Percentiles rank a stretch among this genome's conserved stretches.
Conservation (phyloP, 2,113 vertebrate species). For the Toxotes chatareus region DNA sequence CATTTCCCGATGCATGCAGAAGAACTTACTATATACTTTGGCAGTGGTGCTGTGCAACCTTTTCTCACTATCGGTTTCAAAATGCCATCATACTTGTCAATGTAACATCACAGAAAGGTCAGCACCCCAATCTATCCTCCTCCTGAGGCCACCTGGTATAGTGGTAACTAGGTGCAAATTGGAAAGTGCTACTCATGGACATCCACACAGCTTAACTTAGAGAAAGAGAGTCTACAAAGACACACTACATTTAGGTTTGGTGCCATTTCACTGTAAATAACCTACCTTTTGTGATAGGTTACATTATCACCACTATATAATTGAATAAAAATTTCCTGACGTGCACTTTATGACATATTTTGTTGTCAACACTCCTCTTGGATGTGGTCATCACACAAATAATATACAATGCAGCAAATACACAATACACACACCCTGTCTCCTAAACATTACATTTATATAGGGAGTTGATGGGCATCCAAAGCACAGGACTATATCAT, state of each 20-base stretch:
- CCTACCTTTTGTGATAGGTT: not conserved
- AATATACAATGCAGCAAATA: not conserved
- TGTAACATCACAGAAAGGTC: constrained; percentile 81
- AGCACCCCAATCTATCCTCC: constrained; percentile 79
- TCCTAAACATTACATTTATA: not conserved
- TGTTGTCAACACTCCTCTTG: too few species aligned
- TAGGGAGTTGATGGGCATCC: not conserved
- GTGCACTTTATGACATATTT: not conserved
- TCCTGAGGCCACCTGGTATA: constrained; percentile 68
- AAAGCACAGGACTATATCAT: not conserved
- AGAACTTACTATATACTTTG: constrained; percentile 41
- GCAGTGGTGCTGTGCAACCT: constrained; percentile 65
- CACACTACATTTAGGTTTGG: not conserved
- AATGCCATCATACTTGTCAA: constrained; percentile 84
- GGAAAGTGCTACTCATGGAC: constrained; percentile 65
- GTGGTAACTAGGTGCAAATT: constrained; percentile 73
- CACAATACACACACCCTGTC: not conserved
- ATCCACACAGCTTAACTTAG: constrained; percentile 18
- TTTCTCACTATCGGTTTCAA: constrained; percentile 78
- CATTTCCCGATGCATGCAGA: not conserved
- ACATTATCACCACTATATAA: not conserved
- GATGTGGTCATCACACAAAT: not conserved
- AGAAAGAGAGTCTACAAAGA: constrained; percentile 14
- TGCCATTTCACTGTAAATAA: not conserved
- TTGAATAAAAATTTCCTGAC: not conserved